Evolutionary conservation across 2,797 vertebrate species (phyloP).

Genomic region (Sciurus vulgaris): DNA sequence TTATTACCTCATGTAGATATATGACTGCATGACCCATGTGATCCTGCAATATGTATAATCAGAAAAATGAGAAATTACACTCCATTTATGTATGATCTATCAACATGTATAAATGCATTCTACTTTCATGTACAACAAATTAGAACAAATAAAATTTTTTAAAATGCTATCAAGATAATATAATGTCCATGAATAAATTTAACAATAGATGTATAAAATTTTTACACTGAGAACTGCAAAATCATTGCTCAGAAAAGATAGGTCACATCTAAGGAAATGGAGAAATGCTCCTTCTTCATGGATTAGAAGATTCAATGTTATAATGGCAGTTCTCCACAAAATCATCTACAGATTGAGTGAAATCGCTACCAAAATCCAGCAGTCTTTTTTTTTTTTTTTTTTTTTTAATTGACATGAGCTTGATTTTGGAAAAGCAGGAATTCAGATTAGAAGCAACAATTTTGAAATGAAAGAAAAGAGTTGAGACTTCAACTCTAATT

Average conservation of each 20-base stretch:
- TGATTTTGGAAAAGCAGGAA: conserved; percentile 14
- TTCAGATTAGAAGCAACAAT: background rate
- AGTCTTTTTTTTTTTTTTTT: background rate
- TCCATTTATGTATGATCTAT: no score
- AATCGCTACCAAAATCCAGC: conserved; percentile 15
- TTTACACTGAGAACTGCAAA: background rate
- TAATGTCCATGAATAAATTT: conserved; percentile 27
- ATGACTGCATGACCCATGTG: no score
- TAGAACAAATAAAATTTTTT: no score
- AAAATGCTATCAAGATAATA: background rate
- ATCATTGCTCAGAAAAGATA: conserved; percentile 10
- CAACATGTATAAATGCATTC: no score
- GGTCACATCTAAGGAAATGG: background rate
- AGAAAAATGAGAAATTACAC: no score
- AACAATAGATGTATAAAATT: background rate
- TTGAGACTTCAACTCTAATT: conserved; percentile 3
- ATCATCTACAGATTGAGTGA: background rate
- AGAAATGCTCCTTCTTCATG: background rate
- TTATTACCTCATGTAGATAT: no score
- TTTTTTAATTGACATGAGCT: background rate
- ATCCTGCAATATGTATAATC: no score
- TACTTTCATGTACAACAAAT: no score
- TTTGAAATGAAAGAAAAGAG: background rate
- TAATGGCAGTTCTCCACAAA: background rate
- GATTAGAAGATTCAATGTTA: background rate